phyloP scores from a whole-genome alignment of 2,888 invertebrate genomes.

The Euclidia mi region DNA sequence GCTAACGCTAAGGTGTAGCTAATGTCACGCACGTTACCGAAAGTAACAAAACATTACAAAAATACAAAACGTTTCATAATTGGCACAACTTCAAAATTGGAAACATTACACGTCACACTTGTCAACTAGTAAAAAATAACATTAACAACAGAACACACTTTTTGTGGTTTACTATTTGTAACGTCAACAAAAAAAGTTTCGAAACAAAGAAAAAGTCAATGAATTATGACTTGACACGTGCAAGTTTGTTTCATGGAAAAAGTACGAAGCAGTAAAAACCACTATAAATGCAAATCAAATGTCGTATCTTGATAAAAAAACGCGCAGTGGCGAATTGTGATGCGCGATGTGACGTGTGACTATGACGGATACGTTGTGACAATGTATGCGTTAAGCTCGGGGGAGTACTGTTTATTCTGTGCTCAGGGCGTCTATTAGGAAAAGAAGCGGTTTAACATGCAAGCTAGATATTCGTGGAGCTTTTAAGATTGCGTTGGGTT shows the following conservation, averaged over 20 bases:
- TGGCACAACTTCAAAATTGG: too few species aligned
- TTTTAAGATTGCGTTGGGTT: too few species aligned
- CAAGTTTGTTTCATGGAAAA: conserved; percentile 37
- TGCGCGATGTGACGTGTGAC: conserved; percentile 19
- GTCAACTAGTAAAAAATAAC: not conserved
- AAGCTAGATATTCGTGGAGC: too few species aligned
- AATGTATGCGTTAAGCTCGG: not conserved
- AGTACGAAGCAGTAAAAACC: conserved; percentile 35
- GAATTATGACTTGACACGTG: conserved; percentile 46
- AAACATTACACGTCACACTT: too few species aligned
- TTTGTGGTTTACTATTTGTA: not conserved
- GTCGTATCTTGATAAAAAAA: conserved; percentile 54
- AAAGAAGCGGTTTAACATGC: too few species aligned
- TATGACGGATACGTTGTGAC: conserved; percentile 6
- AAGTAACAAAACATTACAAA: too few species aligned
- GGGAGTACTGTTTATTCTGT: too few species aligned
- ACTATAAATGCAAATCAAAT: conserved; percentile 44
- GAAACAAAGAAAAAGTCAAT: conserved; percentile 19
- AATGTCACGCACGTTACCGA: too few species aligned
- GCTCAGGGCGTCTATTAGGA: too few species aligned
- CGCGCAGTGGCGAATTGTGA: conserved; percentile 24
- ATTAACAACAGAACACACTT: too few species aligned
- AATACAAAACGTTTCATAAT: too few species aligned
- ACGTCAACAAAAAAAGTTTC: not conserved
- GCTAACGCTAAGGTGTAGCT: too few species aligned